phyloP scores from a whole-genome alignment of 2,113 vertebrate species.

The Corythornis vintsioides region DNA sequence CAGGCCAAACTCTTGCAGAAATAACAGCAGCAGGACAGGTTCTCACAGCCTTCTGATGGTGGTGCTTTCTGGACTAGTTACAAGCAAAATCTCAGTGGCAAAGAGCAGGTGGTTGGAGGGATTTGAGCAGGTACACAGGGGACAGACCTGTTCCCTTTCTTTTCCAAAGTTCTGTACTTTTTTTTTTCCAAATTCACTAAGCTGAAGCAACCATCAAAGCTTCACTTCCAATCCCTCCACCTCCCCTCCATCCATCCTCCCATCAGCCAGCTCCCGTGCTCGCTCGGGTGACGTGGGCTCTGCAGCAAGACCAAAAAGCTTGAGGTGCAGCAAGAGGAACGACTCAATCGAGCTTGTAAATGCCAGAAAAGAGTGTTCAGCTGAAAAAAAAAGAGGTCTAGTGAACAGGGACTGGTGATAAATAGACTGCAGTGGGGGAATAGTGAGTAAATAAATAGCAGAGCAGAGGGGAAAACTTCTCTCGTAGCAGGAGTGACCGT shows the following conservation, averaged over 20 bases:
- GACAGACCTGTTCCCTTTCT: not conserved
- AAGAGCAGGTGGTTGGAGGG: rapidly evolving
- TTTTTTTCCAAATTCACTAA: not conserved
- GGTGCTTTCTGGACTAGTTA: not conserved
- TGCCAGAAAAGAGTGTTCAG: not conserved
- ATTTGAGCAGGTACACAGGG: not conserved
- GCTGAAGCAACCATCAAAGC: not conserved
- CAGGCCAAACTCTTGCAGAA: not conserved
- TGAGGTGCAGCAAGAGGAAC: not conserved
- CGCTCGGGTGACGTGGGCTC: rapidly evolving
- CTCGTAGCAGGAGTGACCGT: not conserved
- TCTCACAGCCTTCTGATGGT: not conserved
- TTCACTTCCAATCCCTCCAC: not conserved
- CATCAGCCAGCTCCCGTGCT: not conserved
- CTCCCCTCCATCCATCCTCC: not conserved
- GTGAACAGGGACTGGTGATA: not conserved
- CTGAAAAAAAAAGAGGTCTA: not conserved
- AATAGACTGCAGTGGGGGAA: not conserved
- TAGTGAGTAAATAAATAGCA: not conserved
- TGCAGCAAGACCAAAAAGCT: not conserved
- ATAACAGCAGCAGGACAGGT: not conserved
- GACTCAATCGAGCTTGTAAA: not conserved
- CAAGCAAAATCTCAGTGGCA: not conserved
- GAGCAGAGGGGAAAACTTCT: not conserved
- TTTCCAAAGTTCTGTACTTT: not conserved